Percentiles rank a stretch among this genome's conserved stretches.
phyloP scores from a whole-genome alignment of 2,888 invertebrate species.

The Chrysolina americana region DNA sequence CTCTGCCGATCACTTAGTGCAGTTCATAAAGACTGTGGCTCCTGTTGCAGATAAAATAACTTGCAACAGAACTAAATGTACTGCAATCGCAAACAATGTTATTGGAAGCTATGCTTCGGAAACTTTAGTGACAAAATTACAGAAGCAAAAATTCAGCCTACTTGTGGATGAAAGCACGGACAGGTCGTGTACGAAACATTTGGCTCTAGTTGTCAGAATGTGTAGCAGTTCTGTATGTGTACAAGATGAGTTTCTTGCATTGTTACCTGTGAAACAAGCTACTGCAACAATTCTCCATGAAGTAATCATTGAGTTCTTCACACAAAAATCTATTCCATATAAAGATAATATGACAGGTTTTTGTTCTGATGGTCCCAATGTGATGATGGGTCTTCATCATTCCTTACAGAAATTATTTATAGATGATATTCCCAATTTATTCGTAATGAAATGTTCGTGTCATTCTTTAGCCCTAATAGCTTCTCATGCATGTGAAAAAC shows the following conservation, averaged over 20 bases:
- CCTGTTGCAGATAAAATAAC: slow-evolving; percentile 13
- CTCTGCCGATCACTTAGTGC: background rate
- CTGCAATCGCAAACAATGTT: background rate
- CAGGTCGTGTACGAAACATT: slow-evolving; percentile 34
- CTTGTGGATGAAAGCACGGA: too few species aligned
- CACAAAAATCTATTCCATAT: too few species aligned
- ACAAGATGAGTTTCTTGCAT: slow-evolving; percentile 45
- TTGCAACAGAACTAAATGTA: background rate
- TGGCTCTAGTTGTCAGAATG: slow-evolving; percentile 31
- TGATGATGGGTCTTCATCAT: too few species aligned
- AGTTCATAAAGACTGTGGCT: slow-evolving; percentile 1
- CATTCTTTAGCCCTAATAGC: too few species aligned
- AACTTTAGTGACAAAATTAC: background rate
- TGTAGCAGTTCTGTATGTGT: slow-evolving; percentile 5
- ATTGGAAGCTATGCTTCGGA: background rate
- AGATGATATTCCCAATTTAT: background rate
- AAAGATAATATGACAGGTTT: too few species aligned
- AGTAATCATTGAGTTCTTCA: too few species aligned
- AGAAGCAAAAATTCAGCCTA: slow-evolving; percentile 34
- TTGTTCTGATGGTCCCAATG: too few species aligned
- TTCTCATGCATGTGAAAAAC: too few species aligned
- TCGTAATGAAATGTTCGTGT: too few species aligned
- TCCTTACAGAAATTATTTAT: too few species aligned
- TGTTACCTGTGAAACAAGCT: slow-evolving; percentile 50
- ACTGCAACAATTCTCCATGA: slow-evolving; percentile 45